phyloP scores from a whole-genome alignment of 1,140 invertebrate species.

The Triops longicaudatus region DNA sequence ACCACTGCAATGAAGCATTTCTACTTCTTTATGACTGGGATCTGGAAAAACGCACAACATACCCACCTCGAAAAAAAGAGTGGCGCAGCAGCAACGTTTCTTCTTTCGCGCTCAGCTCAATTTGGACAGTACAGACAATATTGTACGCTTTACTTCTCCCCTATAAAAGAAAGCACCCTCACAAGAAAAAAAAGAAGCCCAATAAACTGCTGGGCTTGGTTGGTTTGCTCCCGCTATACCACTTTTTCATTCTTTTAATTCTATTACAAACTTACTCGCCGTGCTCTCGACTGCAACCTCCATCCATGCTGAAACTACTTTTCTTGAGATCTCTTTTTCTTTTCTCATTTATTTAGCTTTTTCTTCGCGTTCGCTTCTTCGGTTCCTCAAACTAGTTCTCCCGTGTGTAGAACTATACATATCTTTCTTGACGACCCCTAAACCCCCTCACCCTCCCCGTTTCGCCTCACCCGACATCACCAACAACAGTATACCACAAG shows the following conservation, averaged over 20 bases:
- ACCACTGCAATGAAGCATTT: conserved; percentile 15
- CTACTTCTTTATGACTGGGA: conserved; percentile 4
- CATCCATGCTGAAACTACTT: conserved; percentile 5
- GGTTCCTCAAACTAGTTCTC: not conserved
- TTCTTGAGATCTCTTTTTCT: not conserved
- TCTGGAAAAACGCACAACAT: not conserved
- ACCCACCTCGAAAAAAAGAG: not conserved
- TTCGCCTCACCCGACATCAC: not conserved
- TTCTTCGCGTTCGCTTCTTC: not conserved
- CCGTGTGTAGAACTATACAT: not conserved
- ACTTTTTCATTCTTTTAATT: conserved; percentile 16
- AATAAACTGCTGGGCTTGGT: not conserved
- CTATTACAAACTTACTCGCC: conserved; percentile 11
- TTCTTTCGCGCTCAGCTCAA: not conserved
- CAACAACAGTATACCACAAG: too few species aligned
- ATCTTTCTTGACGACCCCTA: not conserved
- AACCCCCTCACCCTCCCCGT: too few species aligned
- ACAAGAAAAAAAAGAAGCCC: not conserved
- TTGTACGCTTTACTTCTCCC: too few species aligned
- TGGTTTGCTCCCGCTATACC: not conserved
- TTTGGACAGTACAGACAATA: not conserved
- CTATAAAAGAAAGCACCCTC: not conserved
- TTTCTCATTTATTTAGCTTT: conserved; percentile 1
- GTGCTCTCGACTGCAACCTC: not conserved
- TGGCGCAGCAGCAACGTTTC: not conserved